Conservation (phyloP, 2,113 vertebrate genomes). For the Baryphthengus martii region DNA sequence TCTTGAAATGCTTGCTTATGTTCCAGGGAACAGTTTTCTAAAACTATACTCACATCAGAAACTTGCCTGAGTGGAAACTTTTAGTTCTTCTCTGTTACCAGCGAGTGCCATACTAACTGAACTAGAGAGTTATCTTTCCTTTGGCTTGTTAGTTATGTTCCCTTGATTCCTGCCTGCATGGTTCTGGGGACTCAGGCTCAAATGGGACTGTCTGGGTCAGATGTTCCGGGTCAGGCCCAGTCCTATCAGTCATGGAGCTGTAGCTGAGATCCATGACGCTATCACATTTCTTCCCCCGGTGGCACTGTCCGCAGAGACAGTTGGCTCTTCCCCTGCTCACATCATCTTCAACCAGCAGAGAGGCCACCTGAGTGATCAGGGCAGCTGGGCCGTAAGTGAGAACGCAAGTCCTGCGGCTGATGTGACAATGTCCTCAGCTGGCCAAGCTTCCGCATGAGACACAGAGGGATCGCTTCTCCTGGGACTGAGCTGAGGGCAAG, state of each 20-base stretch:
- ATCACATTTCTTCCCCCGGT: neutral
- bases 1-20: neutral
- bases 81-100: neutral
- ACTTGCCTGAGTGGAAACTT: neutral
- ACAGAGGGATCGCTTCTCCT: neutral
- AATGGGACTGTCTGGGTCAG: neutral
- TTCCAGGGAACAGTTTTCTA: neutral
- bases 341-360: neutral
- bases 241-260: neutral
- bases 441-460: neutral
- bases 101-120: neutral
- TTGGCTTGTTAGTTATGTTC: neutral
- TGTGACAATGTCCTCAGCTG: neutral
- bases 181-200: neutral
- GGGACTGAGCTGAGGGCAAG: neutral
- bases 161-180: neutral
- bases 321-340: neutral
- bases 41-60: neutral
- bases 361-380: neutral
- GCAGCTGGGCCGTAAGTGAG: neutral
- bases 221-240: neutral
- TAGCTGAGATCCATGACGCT: neutral
- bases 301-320: neutral
- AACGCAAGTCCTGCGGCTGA: neutral
- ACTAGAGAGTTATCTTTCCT: neutral